Conservation (phyloP, 2,113 vertebrate genomes). For the Eulacestoma nigropectus region DNA sequence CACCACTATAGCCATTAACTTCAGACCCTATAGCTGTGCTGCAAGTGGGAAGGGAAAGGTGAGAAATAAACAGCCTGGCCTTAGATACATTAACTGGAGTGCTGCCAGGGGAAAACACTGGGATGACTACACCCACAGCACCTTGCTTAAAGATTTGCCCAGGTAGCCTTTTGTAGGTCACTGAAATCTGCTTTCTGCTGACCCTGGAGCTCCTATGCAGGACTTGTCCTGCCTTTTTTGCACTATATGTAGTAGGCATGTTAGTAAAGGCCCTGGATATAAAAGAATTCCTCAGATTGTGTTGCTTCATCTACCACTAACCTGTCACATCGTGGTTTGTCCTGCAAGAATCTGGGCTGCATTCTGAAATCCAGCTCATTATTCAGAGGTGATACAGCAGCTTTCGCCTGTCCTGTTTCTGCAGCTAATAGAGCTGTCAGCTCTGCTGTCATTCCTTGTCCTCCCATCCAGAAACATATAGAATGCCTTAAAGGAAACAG, state of each 20-base stretch:
- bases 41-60: neutral
- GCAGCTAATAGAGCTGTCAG: slow-evolving; percentile 70
- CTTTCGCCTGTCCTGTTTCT: slow-evolving; percentile 19
- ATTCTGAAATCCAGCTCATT: slow-evolving; percentile 46
- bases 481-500: slow-evolving; percentile 41
- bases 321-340: neutral
- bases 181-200: neutral
- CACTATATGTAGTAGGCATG: neutral
- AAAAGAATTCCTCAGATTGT: neutral
- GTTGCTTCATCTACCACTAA: slow-evolving; percentile 1
- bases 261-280: neutral
- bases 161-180: neutral
- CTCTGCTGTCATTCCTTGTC: slow-evolving; percentile 44
- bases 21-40: neutral
- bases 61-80: neutral
- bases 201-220: neutral
- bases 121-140: neutral
- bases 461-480: neutral
- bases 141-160: neutral
- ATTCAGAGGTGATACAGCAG: slow-evolving; percentile 39
- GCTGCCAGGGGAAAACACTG: neutral
- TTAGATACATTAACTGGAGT: neutral
- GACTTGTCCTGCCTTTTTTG: neutral
- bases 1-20: neutral
- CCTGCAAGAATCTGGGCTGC: slow-evolving; percentile 49